phyloP scores from a whole-genome alignment of 2,888 invertebrate species.

The Catotricha subobsoleta region DNA sequence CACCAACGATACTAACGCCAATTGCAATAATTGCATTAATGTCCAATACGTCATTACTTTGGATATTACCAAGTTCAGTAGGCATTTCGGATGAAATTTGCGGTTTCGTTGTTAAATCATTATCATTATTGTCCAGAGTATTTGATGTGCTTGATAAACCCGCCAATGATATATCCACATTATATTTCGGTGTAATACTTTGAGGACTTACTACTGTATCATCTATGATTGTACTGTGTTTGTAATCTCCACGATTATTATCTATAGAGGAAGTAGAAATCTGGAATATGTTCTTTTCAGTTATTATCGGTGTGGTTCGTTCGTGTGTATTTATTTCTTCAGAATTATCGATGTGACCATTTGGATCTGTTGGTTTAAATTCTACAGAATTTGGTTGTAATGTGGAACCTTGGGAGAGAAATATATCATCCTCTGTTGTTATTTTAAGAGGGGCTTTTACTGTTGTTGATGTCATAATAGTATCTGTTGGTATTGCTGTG shows the following conservation, averaged over 20 bases:
- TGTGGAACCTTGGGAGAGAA: too few relatives aligned
- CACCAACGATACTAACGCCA: slow-evolving; percentile 62
- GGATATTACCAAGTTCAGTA: neutral
- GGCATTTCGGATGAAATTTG: neutral
- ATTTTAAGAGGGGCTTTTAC: too few relatives aligned
- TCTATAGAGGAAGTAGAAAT: neutral
- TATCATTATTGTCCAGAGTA: neutral
- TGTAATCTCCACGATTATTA: neutral
- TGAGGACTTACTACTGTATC: too few relatives aligned
- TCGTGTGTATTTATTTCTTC: too few relatives aligned
- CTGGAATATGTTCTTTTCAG: too few relatives aligned
- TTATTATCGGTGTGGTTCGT: neutral
- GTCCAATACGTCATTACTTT: slow-evolving; percentile 26
- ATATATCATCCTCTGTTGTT: too few relatives aligned
- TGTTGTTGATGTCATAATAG: too few relatives aligned
- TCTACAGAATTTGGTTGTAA: neutral
- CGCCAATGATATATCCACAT: neutral
- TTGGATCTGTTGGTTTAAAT: neutral
- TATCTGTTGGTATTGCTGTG: too few relatives aligned
- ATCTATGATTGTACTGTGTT: neutral
- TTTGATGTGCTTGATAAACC: neutral
- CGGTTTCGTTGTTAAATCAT: neutral
- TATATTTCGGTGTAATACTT: neutral
- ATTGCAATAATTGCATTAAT: slow-evolving; percentile 63
- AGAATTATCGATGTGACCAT: neutral